Evolutionary conservation across 2,113 vertebrate species (phyloP), one percentile per base, ranked within the genome.

Genomic region (Callorhinus ursinus): DNA sequence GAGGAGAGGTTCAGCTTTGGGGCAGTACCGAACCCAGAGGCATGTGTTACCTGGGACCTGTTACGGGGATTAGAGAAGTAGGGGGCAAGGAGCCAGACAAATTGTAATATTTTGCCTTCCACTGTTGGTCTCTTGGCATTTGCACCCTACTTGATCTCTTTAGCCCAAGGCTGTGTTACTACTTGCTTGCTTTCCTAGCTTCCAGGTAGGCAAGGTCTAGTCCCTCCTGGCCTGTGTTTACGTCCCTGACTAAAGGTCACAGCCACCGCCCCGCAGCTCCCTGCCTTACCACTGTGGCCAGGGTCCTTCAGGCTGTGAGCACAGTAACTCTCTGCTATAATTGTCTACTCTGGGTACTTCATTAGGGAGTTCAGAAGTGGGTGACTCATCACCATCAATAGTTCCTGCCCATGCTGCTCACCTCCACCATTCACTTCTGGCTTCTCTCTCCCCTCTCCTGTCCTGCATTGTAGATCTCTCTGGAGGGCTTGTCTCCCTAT

Each of bases 161-260:
- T 42, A 51, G 36, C 26, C 42, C 51, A 22, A 42, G 84, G 12
- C 49, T 39, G 39, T 61, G 14, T 21, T 57, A 33, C 94, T 95
- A 26, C 96, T 42, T 51, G 91, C 83, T 93, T 69, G 83, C 71
- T 86, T 97, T 21, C 21, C 49, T 79, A 13, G 21, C 57, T 69
- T 89, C 61, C 39, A 36, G 13, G 31, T 63, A 46, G 72, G 57
- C 22, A 24, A 39, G 39, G 3, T 22, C 33, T 77, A 0, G 55
- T 83, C 31, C 61, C 26, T 42, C 28, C 14, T 61, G 51, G 49
- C 51, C 33, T 53, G 2, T 67, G 53, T 63, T 63, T 86, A 14
- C 11, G 6, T 83, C 49, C 22, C 21, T 49, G 8, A 12, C 65
- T 21, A n/a, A 74, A 49, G 39, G 15, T 57, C 39, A 22, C 42